Evolutionary conservation across 2,888 invertebrate genomes (phyloP).

Genomic region (Gryllus longicercus): DNA sequence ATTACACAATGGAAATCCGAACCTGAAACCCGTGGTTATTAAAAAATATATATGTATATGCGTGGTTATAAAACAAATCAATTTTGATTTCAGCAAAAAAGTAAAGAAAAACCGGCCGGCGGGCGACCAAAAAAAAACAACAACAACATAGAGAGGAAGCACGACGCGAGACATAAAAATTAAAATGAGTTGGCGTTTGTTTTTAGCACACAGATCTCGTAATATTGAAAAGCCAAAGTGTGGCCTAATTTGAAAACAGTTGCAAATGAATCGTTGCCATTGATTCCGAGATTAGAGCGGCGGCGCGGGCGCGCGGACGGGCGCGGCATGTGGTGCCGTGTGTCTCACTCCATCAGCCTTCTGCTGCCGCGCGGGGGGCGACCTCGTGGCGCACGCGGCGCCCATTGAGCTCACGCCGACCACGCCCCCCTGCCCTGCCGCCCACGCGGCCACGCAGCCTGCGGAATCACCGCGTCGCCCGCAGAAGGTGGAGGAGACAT

Average conservation of each 20-base stretch:
- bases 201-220: conserved; percentile 18
- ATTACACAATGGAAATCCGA: conserved; percentile 21
- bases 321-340: neutral
- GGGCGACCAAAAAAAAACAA: neutral
- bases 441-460: too few species aligned
- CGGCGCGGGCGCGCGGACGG: neutral
- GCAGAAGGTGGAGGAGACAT: too few species aligned
- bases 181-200: conserved; percentile 2
- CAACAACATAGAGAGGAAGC: neutral
- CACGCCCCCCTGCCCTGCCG: too few species aligned
- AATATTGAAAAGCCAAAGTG: conserved; percentile 26
- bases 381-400: neutral
- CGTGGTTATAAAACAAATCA: conserved; percentile 28
- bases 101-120: neutral
- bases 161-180: conserved; percentile 1
- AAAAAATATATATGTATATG: conserved; percentile 24
- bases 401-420: too few species aligned
- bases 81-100: conserved; percentile 27
- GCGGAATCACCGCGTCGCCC: too few species aligned
- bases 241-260: conserved; percentile 29
- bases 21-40: conserved; percentile 23
- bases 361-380: neutral
- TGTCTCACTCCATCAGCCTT: neutral
- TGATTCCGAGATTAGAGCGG: conserved; percentile 24
- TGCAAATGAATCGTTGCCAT: conserved; percentile 28